Percentiles rank a stretch among this genome's conserved stretches.
phyloP scores from a whole-genome alignment of 2,113 vertebrate genomes.

The Solenodon paradoxus region DNA sequence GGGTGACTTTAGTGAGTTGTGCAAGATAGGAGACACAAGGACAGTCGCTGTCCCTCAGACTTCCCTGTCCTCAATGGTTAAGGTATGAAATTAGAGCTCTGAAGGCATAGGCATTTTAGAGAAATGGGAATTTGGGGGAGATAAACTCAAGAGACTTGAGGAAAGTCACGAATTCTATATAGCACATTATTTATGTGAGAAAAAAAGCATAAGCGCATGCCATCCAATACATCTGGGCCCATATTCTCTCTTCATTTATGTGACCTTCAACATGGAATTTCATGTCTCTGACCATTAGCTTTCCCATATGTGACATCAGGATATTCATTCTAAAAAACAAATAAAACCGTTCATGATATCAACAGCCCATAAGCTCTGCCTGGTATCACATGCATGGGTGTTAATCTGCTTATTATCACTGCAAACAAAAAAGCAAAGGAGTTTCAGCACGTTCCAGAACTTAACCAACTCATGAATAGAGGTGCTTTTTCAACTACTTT shows the following conservation, averaged over 20 bases:
- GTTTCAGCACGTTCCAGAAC: background rate
- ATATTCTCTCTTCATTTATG: background rate
- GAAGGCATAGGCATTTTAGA: background rate
- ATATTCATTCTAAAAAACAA: background rate
- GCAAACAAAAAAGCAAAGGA: background rate
- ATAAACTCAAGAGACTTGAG: background rate
- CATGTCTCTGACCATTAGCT: background rate
- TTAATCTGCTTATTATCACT: background rate
- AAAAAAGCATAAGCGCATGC: rapidly evolving
- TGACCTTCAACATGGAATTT: background rate
- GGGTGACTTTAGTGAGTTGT: too few relatives aligned
- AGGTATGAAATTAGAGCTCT: background rate
- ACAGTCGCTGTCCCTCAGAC: too few relatives aligned
- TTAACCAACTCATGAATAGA: background rate
- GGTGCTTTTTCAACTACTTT: background rate
- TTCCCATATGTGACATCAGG: background rate
- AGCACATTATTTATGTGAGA: rapidly evolving
- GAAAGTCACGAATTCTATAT: rapidly evolving
- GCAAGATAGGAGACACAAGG: too few relatives aligned
- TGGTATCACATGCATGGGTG: background rate
- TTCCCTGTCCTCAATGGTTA: background rate
- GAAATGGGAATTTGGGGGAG: background rate
- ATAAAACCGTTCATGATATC: background rate
- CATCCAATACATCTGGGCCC: too few relatives aligned
- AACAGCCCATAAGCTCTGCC: background rate